Conservation (phyloP, 30 jellyfish, hydroid and myxozoan genomes). For the Sanderia malayensis region DNA sequence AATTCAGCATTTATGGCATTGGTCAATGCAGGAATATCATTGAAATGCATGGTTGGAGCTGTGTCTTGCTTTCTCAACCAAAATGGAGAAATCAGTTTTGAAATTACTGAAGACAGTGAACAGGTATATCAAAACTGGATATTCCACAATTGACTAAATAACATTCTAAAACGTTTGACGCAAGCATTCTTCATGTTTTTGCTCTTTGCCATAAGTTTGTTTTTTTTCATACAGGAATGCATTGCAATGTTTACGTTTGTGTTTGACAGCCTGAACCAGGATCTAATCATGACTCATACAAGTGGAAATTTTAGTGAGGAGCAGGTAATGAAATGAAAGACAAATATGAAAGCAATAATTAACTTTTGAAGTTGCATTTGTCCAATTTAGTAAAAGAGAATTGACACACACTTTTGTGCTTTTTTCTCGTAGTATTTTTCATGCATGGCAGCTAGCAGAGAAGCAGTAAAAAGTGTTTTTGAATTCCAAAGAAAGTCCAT, state of each 20-base stretch:
- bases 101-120: conserved; percentile 36
- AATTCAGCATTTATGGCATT: conserved; percentile 76
- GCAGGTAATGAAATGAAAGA: conserved; percentile 67
- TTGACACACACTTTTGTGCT: too few species aligned
- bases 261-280: conserved; percentile 44
- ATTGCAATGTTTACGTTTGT: conserved; percentile 57
- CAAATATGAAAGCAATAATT: too few species aligned
- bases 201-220: too few species aligned
- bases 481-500: conserved; percentile 61
- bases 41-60: conserved; percentile 86
- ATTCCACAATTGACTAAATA: too few species aligned
- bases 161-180: too few species aligned
- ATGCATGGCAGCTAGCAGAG: conserved; percentile 58
- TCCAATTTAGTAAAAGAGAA: too few species aligned
- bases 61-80: conserved; percentile 61
- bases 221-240: conserved; percentile 28
- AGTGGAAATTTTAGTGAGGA: conserved; percentile 59
- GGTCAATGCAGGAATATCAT: conserved; percentile 88
- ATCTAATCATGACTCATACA: conserved; percentile 40
- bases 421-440: conserved; percentile 45
- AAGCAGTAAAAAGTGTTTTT: conserved; percentile 45
- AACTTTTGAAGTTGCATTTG: too few species aligned
- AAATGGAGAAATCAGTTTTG: conserved; percentile 60
- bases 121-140: conserved; percentile 51
- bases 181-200: too few species aligned